Base-by-base conservation (phyloP, 2,797 vertebrate species). In the Pantherophis vulpinus region DNA sequence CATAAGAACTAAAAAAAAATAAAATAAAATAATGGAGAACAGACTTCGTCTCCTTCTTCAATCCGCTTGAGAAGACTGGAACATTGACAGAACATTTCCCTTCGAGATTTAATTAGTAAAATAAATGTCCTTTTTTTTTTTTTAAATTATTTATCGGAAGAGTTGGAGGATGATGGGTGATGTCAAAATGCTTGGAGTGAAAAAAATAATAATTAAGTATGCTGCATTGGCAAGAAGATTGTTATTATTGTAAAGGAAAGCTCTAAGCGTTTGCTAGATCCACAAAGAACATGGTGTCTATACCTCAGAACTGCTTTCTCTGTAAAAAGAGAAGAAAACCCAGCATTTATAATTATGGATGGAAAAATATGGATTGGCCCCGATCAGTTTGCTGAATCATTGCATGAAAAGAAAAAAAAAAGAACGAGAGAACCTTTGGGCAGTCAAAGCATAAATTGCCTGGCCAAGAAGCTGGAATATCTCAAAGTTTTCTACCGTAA, bases 231-330 rank as follows among this genome's bases (percentile, higher is more conserved):
- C 42, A 11, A 47, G 47, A 12, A 12, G 1, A 37, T 74, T 37
- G 37, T 74, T 74, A 18, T 91, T 55, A 89, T 91, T 55, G 32
- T 55, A 61, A 58, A 47, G 5, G 1, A 93, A 42, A 87, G 86
- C 91, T 11, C 37, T 94, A 91, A 93, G 93, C 83, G 95, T 95
- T 60, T 94, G 95, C 95, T 97, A 97, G 97, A 94, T 94, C 94
- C 96, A 97, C 95, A 97, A 97, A 97, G 93, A 95, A 96, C 95
- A 94, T 92, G 90, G 95, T 94, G 5, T 3, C 2, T 92, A 93
- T 97, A 97, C 95, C 95, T 98, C 95, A 96, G 95, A 93, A 95
- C 25, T 63, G 89, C 94, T 95, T 94, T 94, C 18, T 94, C 94
- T 92, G 94, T 70, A 59, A 58, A 42, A 42, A 7, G n/a, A 95